Base-by-base conservation (phyloP, 2,113 vertebrate species). In the Dicerorhinus sumatrensis region DNA sequence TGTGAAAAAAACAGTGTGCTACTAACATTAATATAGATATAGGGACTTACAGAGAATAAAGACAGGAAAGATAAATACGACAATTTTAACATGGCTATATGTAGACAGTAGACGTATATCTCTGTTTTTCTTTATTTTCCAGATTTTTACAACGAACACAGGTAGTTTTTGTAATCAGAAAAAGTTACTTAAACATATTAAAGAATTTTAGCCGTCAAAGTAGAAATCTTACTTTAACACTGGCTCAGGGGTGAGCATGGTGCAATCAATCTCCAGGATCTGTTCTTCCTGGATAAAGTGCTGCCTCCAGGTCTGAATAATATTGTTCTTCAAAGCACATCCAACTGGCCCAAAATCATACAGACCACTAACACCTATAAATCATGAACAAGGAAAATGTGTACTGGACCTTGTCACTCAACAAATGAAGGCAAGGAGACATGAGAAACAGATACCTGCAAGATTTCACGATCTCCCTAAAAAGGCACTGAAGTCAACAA, bases 261-360 rank as follows among this genome's bases (percentile, higher is more conserved):
- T 99, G 98, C 99, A 99, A 98, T 99, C 99, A 1, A 99, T 99
- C 98, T 99, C 99, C 94, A 99, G 98, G 95, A 99, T 99, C 97
- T 99, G 99, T 96, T 99, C 99, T 94, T 99, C 99, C 91, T 99
- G 99, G 98, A 99, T 99, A 87, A 99, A 99, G 98, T 99, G 99
- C 98, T 99, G 99, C 97, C 99, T 99, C 99, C 99, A 99, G 0
- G 98, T 98, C 97, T 99, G 99, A 96, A 99, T 99, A 82, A 99
- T 99, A 98, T 99, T 99, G 98, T 99, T 99, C 99, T 99, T 99
- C 98, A 99, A 97, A 94, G 99, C 99, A 82, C 99, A 99, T 31
- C 99, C 99, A 42, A 99, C 99, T 1, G 99, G 99, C 62, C 99
- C 99, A 2, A 99, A 99, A 97, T 99, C 99, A 16, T 99, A 99